A percentile compares a stretch with the other conserved stretches of the same genome.
These are phyloP conservation scores for Agapostemon virescens DNA, from an alignment of 2,888 invertebrate species.

Conservation along the genomic window DNA sequence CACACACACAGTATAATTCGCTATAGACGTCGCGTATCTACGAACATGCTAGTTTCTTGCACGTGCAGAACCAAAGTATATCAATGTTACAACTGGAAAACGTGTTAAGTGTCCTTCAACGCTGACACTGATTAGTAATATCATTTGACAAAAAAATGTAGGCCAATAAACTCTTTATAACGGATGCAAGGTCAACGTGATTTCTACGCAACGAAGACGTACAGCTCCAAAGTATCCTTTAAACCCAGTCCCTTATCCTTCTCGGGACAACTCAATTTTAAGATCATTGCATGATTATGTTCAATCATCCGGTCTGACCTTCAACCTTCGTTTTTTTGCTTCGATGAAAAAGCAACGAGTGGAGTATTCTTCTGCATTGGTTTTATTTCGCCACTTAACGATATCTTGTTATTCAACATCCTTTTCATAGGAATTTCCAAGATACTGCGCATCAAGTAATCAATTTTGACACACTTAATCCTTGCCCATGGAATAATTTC, in stretches of 20 bases:
- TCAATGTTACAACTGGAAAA: neutral
- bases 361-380: neutral
- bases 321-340: conserved; percentile 16
- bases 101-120: conserved; percentile 11
- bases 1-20: neutral
- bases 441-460: neutral
- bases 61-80: neutral
- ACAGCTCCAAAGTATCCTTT: conserved; percentile 31
- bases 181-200: conserved; percentile 21
- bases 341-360: neutral
- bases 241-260: conserved; percentile 38
- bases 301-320: conserved; percentile 34
- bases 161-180: conserved; percentile 20
- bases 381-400: neutral
- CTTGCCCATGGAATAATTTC: neutral
- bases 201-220: conserved; percentile 12
- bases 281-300: conserved; percentile 37
- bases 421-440: too few species aligned
- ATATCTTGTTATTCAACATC: neutral
- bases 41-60: neutral
- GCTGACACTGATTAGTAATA: conserved; percentile 2
- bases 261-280: conserved; percentile 27
- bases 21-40: neutral
- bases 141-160: conserved; percentile 19
- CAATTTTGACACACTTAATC: neutral